phyloP scores from a whole-genome alignment of 2,113 vertebrate species.

The Climacteris rufus region DNA sequence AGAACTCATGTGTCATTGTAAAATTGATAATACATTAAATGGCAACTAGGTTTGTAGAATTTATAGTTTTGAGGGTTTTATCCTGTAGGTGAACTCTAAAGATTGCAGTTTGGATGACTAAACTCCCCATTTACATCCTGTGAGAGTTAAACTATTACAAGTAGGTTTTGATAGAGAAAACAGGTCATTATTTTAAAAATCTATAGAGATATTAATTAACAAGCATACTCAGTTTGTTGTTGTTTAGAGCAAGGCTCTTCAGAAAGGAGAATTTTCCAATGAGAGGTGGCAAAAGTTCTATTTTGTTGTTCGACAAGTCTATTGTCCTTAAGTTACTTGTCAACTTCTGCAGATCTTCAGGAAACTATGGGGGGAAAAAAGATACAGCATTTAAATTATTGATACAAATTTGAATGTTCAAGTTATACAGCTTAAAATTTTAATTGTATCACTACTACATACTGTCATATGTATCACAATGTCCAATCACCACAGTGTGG shows the following conservation, averaged over 20 bases:
- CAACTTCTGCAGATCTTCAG: conserved; percentile 91
- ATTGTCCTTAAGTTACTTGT: conserved; percentile 88
- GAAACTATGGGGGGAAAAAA: conserved; percentile 78
- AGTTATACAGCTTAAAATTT: not conserved
- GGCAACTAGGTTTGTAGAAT: not conserved
- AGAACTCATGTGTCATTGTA: not conserved
- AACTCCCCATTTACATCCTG: not conserved
- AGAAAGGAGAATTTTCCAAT: conserved; percentile 88
- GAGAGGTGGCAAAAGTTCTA: conserved; percentile 81
- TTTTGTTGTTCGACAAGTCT: conserved; percentile 92
- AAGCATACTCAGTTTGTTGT: conserved; percentile 88
- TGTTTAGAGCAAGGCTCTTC: conserved; percentile 89
- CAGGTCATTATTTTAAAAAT: not conserved
- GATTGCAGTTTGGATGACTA: not conserved
- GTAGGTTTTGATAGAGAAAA: not conserved
- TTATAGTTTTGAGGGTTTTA: not conserved
- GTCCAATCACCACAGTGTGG: not conserved
- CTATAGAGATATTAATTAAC: not conserved
- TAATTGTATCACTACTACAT: not conserved
- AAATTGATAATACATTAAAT: not conserved
- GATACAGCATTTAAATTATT: not conserved
- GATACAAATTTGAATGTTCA: not conserved
- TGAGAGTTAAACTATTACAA: not conserved
- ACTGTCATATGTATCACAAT: not conserved
- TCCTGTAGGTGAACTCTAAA: not conserved